Evolutionary conservation across 2,113 vertebrate genomes (phyloP), one percentile per base, ranked within the genome.

Genomic region (Saguinus midas): DNA sequence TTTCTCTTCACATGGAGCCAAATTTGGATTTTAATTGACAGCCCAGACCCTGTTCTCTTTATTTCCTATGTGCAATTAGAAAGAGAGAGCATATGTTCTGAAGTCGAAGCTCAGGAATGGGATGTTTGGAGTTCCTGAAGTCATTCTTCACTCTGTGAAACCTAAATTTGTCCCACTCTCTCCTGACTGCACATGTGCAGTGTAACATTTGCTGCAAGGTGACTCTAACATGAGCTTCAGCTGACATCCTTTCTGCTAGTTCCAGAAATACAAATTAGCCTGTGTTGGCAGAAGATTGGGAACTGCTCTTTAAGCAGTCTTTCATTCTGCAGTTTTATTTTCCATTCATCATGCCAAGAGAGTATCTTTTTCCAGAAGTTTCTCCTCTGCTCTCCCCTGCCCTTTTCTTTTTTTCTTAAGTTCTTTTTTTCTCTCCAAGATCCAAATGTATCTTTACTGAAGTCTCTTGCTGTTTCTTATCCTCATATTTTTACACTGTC

Each of bases 311-410:
- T 97, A 98, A 96, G 97, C 97, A 96, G 91, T 92, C 97, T 98
- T 98, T 98, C 98, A 98, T 98, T 98, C 98, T 98, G 97, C 96
- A 98, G 98, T 99, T 99, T 98, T 97, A 98, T 99, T 99, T 99
- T 99, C 99, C 98, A 98, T 6, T 95, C 93, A 92, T 97, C 82
- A 96, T 98, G 98, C 98, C 99, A 99, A 98, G 97, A 93, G 96
- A 96, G 96, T 98, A 98, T 98, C 98, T 97, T 98, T 98, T 98
- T 98, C 98, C 98, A 98, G 98, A 98, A 98, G 98, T 98, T 98
- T 98, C 97, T 98, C 98, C 97, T 97, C 97, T 92, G 96, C 94
- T 97, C 96, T 96, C 96, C 93, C 95, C 84, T 96, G 94, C 97
- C 93, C 3, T 97, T 97, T 97, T 94, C 84, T 76, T 91, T 13